Evolutionary conservation across 2,797 vertebrate genomes (phyloP).

Genomic region (Esox lucius): DNA sequence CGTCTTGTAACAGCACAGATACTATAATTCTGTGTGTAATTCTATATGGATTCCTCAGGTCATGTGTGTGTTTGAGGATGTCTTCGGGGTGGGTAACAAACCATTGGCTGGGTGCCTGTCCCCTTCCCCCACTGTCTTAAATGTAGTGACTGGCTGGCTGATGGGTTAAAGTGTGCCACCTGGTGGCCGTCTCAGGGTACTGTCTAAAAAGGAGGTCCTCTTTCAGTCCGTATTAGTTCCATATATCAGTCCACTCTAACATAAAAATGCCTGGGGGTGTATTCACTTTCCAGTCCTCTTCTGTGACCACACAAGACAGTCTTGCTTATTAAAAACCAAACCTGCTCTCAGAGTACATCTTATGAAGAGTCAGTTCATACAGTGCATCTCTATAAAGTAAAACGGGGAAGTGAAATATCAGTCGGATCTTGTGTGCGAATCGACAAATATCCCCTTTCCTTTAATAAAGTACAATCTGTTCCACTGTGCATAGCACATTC

Average conservation of each 20-base stretch:
- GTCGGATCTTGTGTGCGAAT: too few species aligned
- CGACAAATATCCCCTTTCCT: neutral
- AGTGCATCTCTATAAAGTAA: too few species aligned
- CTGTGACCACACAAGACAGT: neutral
- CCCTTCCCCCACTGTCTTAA: constrained; percentile 2
- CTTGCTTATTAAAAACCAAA: neutral
- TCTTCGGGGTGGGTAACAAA: constrained; percentile 1
- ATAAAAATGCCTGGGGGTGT: neutral
- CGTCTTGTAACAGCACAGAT: neutral
- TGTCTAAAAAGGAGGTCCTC: neutral
- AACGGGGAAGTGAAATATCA: too few species aligned
- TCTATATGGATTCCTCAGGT: constrained; percentile 3
- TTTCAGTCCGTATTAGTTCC: neutral
- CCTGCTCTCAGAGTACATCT: neutral
- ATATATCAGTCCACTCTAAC: neutral
- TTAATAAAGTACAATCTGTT: neutral
- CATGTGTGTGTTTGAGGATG: constrained; percentile 1
- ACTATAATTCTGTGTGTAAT: neutral
- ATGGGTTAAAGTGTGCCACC: constrained; percentile 50
- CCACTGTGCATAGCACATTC: neutral
- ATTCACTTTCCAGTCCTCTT: neutral
- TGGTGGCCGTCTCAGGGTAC: constrained; percentile 40
- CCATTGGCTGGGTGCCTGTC: neutral
- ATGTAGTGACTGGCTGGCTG: neutral
- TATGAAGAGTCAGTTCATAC: too few species aligned